Conservation (phyloP, 2,113 vertebrate genomes). For the Blennius ocellaris region DNA sequence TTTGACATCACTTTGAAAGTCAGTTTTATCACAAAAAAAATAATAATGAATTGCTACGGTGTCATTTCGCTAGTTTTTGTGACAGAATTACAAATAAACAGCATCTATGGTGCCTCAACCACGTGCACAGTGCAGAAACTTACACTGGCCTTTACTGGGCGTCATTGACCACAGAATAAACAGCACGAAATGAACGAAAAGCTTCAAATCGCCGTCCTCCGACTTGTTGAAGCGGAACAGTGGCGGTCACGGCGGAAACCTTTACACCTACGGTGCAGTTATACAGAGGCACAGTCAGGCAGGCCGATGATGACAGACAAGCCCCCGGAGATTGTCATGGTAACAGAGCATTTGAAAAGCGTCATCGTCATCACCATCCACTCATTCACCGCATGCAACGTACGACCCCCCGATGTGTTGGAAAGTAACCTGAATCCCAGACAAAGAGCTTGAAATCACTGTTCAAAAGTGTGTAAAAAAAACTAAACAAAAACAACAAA, state of each 20-base stretch:
- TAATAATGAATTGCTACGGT: constrained; percentile 31
- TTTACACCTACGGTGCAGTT: constrained; percentile 31
- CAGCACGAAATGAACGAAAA: constrained; percentile 40
- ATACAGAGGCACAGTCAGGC: constrained; percentile 37
- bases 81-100: constrained; percentile 30
- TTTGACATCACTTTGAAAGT: constrained; percentile 14
- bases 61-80: constrained; percentile 36
- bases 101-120: constrained; percentile 54
- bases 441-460: constrained; percentile 34
- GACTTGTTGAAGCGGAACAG: constrained; percentile 19
- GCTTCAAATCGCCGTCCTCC: neutral
- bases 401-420: constrained; percentile 22
- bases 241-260: constrained; percentile 16
- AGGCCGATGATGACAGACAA: constrained; percentile 27
- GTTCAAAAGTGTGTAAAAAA: constrained; percentile 49
- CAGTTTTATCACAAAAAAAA: constrained; percentile 11
- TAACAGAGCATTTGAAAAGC: constrained; percentile 37
- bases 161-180: constrained; percentile 52
- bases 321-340: constrained; percentile 66
- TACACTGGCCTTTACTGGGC: constrained; percentile 24
- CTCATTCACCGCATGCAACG: constrained; percentile 32
- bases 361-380: constrained; percentile 30
- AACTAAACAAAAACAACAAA: too few relatives aligned
- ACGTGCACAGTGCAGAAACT: constrained; percentile 4
- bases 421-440: constrained; percentile 33